Evolutionary conservation across 2,113 vertebrate species (phyloP).

Genomic region (Papio anubis): DNA sequence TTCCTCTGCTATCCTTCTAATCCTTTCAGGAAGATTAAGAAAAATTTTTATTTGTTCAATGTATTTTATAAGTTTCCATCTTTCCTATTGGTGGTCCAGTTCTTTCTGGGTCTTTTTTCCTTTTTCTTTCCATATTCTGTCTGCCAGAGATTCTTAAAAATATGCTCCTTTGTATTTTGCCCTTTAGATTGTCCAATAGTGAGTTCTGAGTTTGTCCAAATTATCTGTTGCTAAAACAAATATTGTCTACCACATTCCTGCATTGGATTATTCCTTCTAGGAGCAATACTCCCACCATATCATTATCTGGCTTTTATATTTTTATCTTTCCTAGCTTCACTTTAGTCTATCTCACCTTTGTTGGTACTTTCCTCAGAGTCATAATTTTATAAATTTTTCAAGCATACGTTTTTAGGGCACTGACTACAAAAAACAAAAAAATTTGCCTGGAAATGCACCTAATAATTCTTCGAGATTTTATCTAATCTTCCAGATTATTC

Average conservation of each 20-base stretch:
- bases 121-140: neutral
- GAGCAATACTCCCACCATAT: neutral
- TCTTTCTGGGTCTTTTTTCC: neutral
- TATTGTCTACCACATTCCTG: neutral
- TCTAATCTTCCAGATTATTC: neutral
- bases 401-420: too few species aligned
- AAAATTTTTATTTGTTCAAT: neutral
- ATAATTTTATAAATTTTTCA: neutral
- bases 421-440: neutral
- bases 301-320: neutral
- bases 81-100: neutral
- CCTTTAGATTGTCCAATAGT: neutral
- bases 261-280: neutral
- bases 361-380: neutral
- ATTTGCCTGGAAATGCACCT: neutral
- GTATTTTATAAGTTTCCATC: neutral
- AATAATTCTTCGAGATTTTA: neutral
- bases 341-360: neutral
- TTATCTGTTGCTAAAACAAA: neutral
- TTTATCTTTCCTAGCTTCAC: neutral
- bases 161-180: neutral
- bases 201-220: neutral
- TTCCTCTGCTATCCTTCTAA: neutral
- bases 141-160: neutral
- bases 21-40: neutral